phyloP scores from a whole-genome alignment of 2,888 invertebrate genomes.

The Tetramorium bicarinatum region DNA sequence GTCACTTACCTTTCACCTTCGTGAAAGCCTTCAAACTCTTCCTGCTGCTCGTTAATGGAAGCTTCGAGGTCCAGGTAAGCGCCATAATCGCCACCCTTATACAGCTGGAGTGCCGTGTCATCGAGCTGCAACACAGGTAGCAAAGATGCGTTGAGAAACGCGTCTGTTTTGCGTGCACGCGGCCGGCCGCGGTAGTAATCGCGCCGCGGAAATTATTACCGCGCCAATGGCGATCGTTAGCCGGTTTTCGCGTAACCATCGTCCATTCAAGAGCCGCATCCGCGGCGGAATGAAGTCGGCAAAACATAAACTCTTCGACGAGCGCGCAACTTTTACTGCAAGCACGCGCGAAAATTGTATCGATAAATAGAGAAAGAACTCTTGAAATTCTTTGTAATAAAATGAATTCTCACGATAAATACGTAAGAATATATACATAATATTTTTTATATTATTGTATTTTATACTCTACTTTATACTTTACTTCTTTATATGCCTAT shows the following conservation, averaged over 20 bases:
- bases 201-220: conserved; percentile 58
- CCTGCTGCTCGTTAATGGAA: conserved; percentile 98
- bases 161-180: conserved; percentile 37
- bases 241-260: conserved; percentile 50
- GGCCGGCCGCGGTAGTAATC: conserved; percentile 24
- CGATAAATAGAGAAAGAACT: neutral
- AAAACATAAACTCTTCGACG: conserved; percentile 1
- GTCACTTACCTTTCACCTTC: conserved; percentile 91
- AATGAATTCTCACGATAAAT: neutral
- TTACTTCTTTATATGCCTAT: neutral
- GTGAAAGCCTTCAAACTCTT: conserved; percentile 98
- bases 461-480: neutral
- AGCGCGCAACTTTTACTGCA: conserved; percentile 10
- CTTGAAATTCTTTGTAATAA: neutral
- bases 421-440: neutral
- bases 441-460: neutral
- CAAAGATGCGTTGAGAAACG: conserved; percentile 36
- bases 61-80: conserved; percentile 99
- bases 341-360: neutral
- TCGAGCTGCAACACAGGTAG: conserved; percentile 93
- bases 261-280: conserved; percentile 31
- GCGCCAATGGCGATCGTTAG: conserved; percentile 47
- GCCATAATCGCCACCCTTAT: conserved; percentile 98
- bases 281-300: conserved; percentile 27
- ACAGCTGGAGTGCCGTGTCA: conserved; percentile 98